Evolutionary conservation across 2,888 invertebrate species (phyloP), one percentile per base, ranked within the genome.

Genomic region (Camptogramma bilineatum): DNA sequence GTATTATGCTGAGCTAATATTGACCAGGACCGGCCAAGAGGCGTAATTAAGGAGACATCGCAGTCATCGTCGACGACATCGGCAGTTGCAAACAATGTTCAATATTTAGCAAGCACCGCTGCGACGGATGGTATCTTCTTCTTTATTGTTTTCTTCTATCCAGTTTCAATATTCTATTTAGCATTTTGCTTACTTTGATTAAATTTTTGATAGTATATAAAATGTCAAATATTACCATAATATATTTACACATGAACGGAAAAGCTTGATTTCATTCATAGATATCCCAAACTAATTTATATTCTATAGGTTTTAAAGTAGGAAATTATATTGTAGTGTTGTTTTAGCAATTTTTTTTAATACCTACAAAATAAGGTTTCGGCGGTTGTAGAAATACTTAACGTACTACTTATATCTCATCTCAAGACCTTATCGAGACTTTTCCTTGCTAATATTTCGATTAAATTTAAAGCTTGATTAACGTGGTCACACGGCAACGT

Each of bases 31-130:
- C 68, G 73, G 71, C 65, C 73, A 75, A 71, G 70, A 65, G 69
- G 71, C 67, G 62, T 76, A 80, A 83, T 82, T 82, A 76, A 79
- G 67, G 74, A 73, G 78, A 73, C 73, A 70, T 72, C 42, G 69
- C 68, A 63, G 66, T 73, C 74, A 73, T 69, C 62, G 66, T 68
- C 62, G 70, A 66, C 72, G 47, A 72, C 71, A 65, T 67, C 72
- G 47, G 73, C 71, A 64, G 71, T 64, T 65, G 74, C 78, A 77
- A 79, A 81, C 79, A 80, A 73, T 71, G 70, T 74, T 72, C 75
- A 75, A 77, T 79, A 77, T 73, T 74, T 67, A 50, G 28, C 44
- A 46, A 55, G 58, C 57, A 39, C 28, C 5, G 42, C 34, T 13
- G 2, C 31, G 5, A 52, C 18, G 31, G 44, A 46, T 52, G 28